Conservation (phyloP, 2,797 vertebrate genomes). For the Heliangelus exortis region DNA sequence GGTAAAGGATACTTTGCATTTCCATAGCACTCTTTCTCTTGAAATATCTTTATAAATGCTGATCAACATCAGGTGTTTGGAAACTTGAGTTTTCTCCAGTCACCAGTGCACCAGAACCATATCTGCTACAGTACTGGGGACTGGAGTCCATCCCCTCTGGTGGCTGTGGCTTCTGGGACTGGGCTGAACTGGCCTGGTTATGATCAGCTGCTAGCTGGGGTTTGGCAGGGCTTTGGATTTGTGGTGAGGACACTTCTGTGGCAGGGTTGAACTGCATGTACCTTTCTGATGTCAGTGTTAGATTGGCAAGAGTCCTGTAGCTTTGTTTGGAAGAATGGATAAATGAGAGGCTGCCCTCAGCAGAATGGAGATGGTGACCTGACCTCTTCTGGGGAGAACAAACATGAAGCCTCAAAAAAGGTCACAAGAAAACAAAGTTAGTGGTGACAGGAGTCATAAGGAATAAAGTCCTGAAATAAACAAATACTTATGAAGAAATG, state of each 20-base stretch:
- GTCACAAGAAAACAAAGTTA: background rate
- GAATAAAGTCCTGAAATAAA: background rate
- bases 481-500: background rate
- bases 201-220: background rate
- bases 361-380: background rate
- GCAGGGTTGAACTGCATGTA: background rate
- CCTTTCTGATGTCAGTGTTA: background rate
- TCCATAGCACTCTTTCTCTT: background rate
- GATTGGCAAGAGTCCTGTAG: background rate
- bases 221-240: background rate
- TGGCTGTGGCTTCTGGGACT: background rate
- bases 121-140: background rate
- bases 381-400: background rate
- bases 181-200: background rate
- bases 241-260: background rate
- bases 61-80: background rate
- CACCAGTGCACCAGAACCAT: background rate
- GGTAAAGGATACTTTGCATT: background rate
- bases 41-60: conserved; percentile 1
- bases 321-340: fast-evolving
- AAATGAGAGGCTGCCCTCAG: background rate
- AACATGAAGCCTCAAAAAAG: background rate
- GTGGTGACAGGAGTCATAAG: background rate
- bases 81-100: background rate
- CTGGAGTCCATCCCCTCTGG: background rate